phyloP scores from a whole-genome alignment of 2,888 invertebrate species.

The Melipona beecheii region DNA sequence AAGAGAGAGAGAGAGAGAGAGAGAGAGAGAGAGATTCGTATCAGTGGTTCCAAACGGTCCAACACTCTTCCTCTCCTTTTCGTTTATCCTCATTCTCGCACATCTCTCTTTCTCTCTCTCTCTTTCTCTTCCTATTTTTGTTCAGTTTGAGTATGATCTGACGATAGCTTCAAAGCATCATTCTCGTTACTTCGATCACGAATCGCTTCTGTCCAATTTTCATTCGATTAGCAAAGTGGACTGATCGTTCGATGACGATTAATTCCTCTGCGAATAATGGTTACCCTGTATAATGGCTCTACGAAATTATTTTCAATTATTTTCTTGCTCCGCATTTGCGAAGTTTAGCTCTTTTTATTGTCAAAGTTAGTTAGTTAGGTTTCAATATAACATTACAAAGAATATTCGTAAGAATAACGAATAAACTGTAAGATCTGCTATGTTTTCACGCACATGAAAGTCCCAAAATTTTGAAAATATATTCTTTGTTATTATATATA shows the following conservation, averaged over 20 bases:
- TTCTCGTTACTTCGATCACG: conserved; percentile 32
- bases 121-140: conserved; percentile 7
- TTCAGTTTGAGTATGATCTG: conserved; percentile 34
- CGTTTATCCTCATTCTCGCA: neutral
- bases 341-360: neutral
- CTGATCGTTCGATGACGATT: neutral
- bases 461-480: too few species aligned
- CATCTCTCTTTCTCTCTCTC: neutral
- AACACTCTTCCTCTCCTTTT: neutral
- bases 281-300: neutral
- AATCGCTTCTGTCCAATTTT: conserved; percentile 27
- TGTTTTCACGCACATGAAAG: too few species aligned
- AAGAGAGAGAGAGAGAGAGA: neutral
- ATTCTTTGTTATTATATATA: too few species aligned
- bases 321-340: too few species aligned
- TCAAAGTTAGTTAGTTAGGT: neutral
- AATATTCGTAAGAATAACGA: neutral
- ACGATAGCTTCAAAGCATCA: conserved; percentile 5
- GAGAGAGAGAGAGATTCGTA: conserved; percentile 41
- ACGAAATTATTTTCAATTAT: neutral
- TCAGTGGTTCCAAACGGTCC: conserved; percentile 28
- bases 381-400: too few species aligned
- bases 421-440: neutral
- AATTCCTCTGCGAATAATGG: neutral
- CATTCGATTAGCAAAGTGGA: conserved; percentile 20